Base-by-base conservation (phyloP, 2,113 vertebrate species). In the Miniopterus natalensis region DNA sequence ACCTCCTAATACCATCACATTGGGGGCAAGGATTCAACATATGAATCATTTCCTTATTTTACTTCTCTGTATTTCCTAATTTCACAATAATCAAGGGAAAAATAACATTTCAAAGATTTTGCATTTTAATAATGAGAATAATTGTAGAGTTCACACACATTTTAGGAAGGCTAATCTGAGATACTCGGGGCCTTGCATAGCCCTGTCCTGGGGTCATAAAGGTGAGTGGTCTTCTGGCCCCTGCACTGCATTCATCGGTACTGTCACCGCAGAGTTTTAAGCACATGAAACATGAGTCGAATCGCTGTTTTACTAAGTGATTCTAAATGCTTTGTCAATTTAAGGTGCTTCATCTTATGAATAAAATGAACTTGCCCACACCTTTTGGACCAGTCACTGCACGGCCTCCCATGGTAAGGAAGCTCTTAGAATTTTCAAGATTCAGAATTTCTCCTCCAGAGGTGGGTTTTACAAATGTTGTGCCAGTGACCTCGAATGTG, bases 311-410 rank as follows among this genome's bases (percentile, higher is more conserved):
- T 92, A 80, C 4, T 55, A 8, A 83, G 20, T 90, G 20, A 75
- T 97, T 42, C 31, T 81, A 89, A 61, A 40, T 95, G 74, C 95
- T 36, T 57, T 92, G 1, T 18, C 6, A 18, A 25, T 95, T 98
- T 92, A 98, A 99, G 99, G 99, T 99, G 55, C 99, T 99, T 95
- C 99, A 99, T 98, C 98, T 99, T 95, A 99, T 99, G 99, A 99
- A 99, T 98, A 99, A 99, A 98, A 99, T 99, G 99, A 99, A 99
- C 98, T 98, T 99, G 84, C 99, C 99, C 0, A 98, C 99, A 97
- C 99, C 99, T 29, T 99, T 99, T 97, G 99, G 99, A 93, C 99
- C 99, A 40, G 89, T 99, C 95, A 99, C 99, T 49, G 97, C 99
- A 78, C 98, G 98, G 51, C 99, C 99, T 92, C 99, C 99, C 5